Conservation (phyloP, 2,888 invertebrate species). For the Trisateles emortualis region DNA sequence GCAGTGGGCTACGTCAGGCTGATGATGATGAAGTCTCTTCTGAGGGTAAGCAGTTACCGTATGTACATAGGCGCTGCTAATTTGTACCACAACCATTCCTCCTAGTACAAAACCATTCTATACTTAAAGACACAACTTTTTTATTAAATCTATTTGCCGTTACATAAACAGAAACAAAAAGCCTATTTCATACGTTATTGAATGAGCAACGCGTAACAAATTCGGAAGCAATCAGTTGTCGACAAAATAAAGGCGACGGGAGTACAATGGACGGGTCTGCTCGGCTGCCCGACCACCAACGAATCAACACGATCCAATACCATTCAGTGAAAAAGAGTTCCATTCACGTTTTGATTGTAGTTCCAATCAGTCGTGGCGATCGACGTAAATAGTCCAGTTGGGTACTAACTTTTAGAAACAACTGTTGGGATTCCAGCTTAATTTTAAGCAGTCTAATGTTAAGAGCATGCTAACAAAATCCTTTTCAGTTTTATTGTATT, state of each 20-base stretch:
- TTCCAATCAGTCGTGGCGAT: background rate
- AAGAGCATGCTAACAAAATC: too few species aligned
- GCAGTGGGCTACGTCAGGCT: too few species aligned
- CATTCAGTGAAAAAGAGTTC: constrained; percentile 5
- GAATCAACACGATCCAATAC: constrained; percentile 21
- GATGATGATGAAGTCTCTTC: too few species aligned
- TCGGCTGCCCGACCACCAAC: constrained; percentile 19
- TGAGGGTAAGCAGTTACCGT: too few species aligned
- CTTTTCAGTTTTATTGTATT: too few species aligned
- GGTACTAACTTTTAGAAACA: background rate
- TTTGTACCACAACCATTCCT: background rate
- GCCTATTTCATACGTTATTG: constrained; percentile 8
- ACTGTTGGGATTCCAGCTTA: background rate
- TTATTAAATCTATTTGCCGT: background rate
- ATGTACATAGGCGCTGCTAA: too few species aligned
- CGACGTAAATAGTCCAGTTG: background rate
- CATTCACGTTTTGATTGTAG: background rate
- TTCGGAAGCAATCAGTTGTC: constrained; percentile 22
- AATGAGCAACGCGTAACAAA: constrained; percentile 13
- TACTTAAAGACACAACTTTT: background rate
- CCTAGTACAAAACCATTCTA: background rate
- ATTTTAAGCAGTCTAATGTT: background rate
- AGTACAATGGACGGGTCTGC: constrained; percentile 36
- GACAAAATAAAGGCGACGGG: constrained; percentile 32
- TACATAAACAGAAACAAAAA: background rate